Conservation (phyloP, 2,888 invertebrate species). For the Leucophora obtusa region DNA sequence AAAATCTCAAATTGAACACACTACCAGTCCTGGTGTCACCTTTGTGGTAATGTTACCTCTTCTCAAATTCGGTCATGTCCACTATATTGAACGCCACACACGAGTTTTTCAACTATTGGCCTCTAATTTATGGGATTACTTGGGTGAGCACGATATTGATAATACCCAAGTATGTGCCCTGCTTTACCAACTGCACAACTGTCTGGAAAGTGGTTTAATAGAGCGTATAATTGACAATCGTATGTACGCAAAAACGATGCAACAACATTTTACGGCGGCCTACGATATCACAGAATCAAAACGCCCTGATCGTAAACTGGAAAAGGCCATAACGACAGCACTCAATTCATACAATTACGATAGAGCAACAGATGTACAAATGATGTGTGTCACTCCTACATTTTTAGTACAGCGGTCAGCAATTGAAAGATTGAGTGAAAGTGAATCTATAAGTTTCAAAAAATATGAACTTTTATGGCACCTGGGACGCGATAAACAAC, state of each 20-base stretch:
- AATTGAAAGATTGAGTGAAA: conserved; percentile 74
- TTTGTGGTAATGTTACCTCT: conserved; percentile 86
- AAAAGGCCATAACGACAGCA: conserved; percentile 37
- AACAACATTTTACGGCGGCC: conserved; percentile 69
- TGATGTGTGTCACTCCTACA: conserved; percentile 74
- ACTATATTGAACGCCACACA: conserved; percentile 84
- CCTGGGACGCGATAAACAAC: conserved; percentile 84
- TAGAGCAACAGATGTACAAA: conserved; percentile 74
- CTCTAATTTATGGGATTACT: conserved; percentile 85
- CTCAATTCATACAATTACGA: conserved; percentile 74
- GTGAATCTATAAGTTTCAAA: conserved; percentile 77
- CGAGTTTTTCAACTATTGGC: conserved; percentile 84
- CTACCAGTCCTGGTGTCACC: conserved; percentile 80
- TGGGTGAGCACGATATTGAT: conserved; percentile 79
- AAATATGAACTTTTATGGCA: conserved; percentile 84
- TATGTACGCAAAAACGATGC: conserved; percentile 75
- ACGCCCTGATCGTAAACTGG: conserved; percentile 24
- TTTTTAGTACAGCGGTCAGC: conserved; percentile 67
- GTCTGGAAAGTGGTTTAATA: conserved; percentile 82
- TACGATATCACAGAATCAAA: conserved; percentile 53
- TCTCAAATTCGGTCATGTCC: conserved; percentile 83
- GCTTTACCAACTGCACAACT: conserved; percentile 88
- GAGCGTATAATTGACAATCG: conserved; percentile 84
- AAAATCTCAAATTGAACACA: conserved; percentile 78
- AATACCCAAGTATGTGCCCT: conserved; percentile 81